Evolutionary conservation across 2,113 vertebrate genomes (phyloP).

Genomic region (Festucalex cinctus): DNA sequence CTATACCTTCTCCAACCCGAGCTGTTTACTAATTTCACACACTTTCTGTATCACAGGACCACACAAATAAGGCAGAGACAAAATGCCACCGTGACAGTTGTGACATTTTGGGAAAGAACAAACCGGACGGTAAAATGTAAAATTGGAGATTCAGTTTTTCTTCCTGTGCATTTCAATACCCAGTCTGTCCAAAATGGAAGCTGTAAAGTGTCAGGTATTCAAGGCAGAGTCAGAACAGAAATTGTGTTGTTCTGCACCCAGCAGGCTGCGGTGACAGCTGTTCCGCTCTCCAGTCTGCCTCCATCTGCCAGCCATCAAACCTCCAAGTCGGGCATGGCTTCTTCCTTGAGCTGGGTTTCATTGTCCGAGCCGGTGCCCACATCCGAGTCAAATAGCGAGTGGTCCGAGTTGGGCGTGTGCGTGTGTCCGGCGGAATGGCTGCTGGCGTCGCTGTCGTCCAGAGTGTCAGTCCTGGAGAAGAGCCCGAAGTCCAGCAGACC

Average conservation of each 20-base stretch:
- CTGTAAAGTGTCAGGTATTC: slow-evolving; percentile 20
- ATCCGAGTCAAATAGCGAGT: slow-evolving; percentile 91
- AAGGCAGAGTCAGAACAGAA: slow-evolving; percentile 22
- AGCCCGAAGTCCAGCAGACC: slow-evolving; percentile 79
- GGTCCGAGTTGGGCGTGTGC: slow-evolving; percentile 81
- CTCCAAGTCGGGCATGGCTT: slow-evolving; percentile 51
- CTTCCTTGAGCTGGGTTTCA: slow-evolving; percentile 82
- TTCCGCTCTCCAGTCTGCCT: slow-evolving; percentile 18
- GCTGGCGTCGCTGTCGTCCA: slow-evolving; percentile 84
- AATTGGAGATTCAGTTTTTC: slow-evolving; percentile 31
- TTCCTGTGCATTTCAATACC: slow-evolving; percentile 45
- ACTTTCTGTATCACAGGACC: slow-evolving; percentile 35
- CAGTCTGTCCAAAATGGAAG: slow-evolving; percentile 27
- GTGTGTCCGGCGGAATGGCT: slow-evolving; percentile 67
- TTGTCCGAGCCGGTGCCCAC: slow-evolving; percentile 87
- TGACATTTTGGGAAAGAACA: slow-evolving; percentile 34
- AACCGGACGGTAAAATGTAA: slow-evolving; percentile 31
- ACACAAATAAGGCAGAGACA: slow-evolving; percentile 66
- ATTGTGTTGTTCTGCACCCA: slow-evolving; percentile 16
- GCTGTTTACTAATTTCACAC: slow-evolving; percentile 25
- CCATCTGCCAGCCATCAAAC: slow-evolving; percentile 39
- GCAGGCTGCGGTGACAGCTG: slow-evolving; percentile 5
- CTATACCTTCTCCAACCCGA: slow-evolving; percentile 28
- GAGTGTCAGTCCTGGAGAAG: slow-evolving; percentile 93
- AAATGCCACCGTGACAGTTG: slow-evolving; percentile 44